Conservation (phyloP, 2,113 vertebrate genomes). For the Sialia sialis region DNA sequence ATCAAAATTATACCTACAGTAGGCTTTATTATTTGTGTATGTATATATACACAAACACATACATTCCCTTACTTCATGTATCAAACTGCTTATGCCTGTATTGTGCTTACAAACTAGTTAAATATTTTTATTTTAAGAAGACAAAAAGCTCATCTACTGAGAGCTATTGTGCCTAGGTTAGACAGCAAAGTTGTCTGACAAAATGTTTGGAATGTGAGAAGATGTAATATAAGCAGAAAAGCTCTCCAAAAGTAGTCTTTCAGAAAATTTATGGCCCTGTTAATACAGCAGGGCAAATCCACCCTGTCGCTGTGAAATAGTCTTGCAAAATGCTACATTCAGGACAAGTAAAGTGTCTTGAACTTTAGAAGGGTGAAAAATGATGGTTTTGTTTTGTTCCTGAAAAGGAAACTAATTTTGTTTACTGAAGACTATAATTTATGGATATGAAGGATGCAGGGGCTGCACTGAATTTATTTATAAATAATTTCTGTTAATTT, state of each 20-base stretch:
- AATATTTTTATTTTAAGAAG: background rate
- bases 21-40: background rate
- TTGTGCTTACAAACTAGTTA: background rate
- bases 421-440: background rate
- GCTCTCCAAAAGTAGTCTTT: background rate
- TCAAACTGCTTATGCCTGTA: background rate
- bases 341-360: background rate
- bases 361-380: background rate
- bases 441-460: background rate
- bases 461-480: background rate
- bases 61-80: background rate
- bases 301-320: background rate
- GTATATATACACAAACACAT: accelerated
- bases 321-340: background rate
- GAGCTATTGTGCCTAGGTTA: background rate
- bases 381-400: background rate
- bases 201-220: background rate
- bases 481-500: background rate
- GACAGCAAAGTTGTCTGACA: background rate
- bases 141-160: background rate
- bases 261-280: background rate
- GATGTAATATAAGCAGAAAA: background rate
- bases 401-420: background rate
- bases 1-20: background rate
- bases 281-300: background rate